A percentile compares a stretch with the other conserved stretches of the same genome.
These are phyloP conservation scores for Monodelphis domestica DNA, from an alignment of 2,797 vertebrate species.

Conservation along the genomic window DNA sequence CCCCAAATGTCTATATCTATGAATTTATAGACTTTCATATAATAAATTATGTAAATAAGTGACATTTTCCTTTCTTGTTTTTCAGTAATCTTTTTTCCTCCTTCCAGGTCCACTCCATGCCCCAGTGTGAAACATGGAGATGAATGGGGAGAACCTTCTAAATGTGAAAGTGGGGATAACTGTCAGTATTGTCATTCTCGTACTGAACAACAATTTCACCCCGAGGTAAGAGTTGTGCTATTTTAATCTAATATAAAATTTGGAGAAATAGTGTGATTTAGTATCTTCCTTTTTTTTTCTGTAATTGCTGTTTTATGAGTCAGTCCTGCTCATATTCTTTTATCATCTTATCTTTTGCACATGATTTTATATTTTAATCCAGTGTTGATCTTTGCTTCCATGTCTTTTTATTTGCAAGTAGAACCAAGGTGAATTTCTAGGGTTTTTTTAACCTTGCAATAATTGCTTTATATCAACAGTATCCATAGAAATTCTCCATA, in stretches of 20 bases:
- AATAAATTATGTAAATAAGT: background rate
- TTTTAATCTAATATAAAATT: background rate
- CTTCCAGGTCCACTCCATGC: constrained; percentile 92
- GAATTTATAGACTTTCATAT: background rate
- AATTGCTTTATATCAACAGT: background rate
- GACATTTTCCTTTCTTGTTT: background rate
- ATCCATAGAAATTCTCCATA: background rate
- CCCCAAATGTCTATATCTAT: background rate
- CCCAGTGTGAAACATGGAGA: constrained; percentile 95
- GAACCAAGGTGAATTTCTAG: background rate
- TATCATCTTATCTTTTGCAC: background rate
- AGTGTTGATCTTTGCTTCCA: background rate
- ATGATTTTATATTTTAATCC: background rate
- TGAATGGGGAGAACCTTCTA: constrained; percentile 95
- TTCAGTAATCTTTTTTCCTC: background rate
- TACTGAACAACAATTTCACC: constrained; percentile 96
- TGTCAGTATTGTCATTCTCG: constrained; percentile 97
- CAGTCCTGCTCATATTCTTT: background rate
- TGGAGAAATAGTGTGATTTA: background rate
- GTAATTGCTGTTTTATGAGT: no score
- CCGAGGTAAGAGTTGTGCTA: constrained; percentile 87
- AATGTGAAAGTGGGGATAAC: constrained; percentile 92
- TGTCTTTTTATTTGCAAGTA: background rate
- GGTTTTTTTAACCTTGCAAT: background rate
- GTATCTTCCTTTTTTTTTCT: background rate